Percentiles rank a stretch among this genome's conserved stretches.
phyloP scores from a whole-genome alignment of 2,797 vertebrate genomes.

The Setipinna tenuifilis region DNA sequence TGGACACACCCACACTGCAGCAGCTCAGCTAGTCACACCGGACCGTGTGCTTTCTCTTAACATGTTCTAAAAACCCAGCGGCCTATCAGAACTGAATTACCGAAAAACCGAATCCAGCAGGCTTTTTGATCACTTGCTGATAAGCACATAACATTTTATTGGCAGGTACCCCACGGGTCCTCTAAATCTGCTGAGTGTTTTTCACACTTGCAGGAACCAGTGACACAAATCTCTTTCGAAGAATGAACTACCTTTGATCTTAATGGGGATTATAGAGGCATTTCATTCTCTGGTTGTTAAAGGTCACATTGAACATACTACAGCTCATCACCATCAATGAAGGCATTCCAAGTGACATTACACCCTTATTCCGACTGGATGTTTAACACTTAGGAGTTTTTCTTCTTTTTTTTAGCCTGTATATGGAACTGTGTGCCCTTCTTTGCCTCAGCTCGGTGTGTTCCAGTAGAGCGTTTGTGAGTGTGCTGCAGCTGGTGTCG shows the following conservation, averaged over 20 bases:
- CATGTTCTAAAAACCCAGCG: not conserved
- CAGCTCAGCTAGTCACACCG: not conserved
- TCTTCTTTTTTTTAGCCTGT: not conserved
- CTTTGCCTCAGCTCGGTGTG: not conserved
- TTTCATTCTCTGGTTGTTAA: not conserved
- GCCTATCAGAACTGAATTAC: not conserved
- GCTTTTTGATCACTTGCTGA: not conserved
- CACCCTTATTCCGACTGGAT: not conserved
- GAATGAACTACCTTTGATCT: not conserved
- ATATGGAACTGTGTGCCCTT: not conserved
- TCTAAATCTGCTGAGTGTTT: too few relatives aligned
- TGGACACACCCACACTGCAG: constrained; percentile 12
- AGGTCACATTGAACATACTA: not conserved
- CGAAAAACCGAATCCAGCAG: not conserved
- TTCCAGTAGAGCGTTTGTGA: not conserved
- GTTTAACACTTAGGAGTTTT: too few relatives aligned
- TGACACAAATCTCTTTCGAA: not conserved
- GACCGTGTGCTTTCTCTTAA: not conserved
- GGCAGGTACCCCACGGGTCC: not conserved
- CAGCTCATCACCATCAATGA: not conserved
- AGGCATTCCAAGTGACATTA: not conserved
- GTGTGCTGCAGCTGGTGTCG: not conserved
- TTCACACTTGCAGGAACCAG: not conserved
- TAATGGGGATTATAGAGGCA: not conserved
- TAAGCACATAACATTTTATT: not conserved